Evolutionary conservation across 2,797 vertebrate genomes (phyloP).

Genomic region (Brachyrhaphis roseni): DNA sequence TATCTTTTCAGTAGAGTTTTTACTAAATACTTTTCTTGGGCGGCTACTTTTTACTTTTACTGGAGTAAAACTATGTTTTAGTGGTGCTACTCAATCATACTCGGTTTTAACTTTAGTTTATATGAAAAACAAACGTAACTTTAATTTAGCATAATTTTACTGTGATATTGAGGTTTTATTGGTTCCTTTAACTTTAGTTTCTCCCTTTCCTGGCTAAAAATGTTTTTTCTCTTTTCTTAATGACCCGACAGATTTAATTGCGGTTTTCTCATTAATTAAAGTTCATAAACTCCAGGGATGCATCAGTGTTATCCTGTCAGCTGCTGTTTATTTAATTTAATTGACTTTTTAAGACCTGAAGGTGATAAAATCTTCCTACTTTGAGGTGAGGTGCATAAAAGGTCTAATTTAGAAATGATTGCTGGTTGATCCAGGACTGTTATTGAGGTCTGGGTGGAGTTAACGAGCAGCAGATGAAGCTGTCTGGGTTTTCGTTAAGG

Average conservation of each 20-base stretch:
- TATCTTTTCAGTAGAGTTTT: no score
- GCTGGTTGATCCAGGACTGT: background rate
- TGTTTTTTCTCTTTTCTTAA: background rate
- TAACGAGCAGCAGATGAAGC: background rate
- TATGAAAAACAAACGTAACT: background rate
- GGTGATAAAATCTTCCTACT: background rate
- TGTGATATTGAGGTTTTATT: background rate
- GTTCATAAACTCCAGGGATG: background rate
- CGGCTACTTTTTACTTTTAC: no score
- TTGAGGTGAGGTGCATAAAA: background rate
- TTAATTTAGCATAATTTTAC: background rate
- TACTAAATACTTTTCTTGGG: no score
- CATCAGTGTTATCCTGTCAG: background rate
- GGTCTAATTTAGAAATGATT: background rate
- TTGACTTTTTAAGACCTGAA: background rate
- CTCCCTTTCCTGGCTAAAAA: background rate
- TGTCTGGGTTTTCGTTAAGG: background rate
- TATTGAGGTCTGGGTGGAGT: background rate
- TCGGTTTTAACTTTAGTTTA: background rate
- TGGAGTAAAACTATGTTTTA: no score
- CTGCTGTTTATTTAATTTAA: background rate
- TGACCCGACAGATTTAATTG: background rate
- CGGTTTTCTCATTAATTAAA: background rate
- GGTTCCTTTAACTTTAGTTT: background rate
- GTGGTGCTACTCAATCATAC: no score